Base-by-base conservation (phyloP, 2,113 vertebrate species). In the Chamaetylas fuelleborni region DNA sequence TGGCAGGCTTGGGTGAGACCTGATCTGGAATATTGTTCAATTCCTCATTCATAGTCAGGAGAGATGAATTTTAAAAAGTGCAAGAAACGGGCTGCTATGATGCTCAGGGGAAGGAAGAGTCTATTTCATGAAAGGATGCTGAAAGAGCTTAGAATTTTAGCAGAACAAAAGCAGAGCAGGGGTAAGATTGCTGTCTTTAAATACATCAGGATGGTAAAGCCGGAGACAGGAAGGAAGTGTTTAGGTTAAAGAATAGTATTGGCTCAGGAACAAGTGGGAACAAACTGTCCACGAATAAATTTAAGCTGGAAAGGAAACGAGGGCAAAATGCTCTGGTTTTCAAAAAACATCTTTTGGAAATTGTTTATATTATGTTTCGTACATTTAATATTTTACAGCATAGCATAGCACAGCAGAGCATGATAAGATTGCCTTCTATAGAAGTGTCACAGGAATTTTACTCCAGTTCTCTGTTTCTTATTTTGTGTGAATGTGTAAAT, bases 181-280 rank as follows among this genome's bases (percentile, higher is more conserved):
- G 60, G 36, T 94, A 66, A 88, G 88, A 93, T 94, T 95, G 82
- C 34, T 78, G 76, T 70, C 90, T 96, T 94, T 95, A 93, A 92
- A 94, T 93, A 92, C 86, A 90, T 88, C 82, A 94, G 88, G 47
- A 92, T 92, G 88, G 90, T 95, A 97, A 95, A 95, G 88, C 79
- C 80, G 8, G 94, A 88, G 94, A 95, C 92, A 95, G 96, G 95
- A 97, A 97, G 95, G 94, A 97, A 93, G 82, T 93, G 92, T 90
- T 94, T 92, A 96, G 90, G 50, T 87, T 93, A 54, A 94, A 95
- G 94, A 97, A 92, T 72, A 92, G 82, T 81, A 69, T 88, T 94
- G 95, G 92, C 95, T 94, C 54, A n/a, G 47, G 64, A 96, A 92
- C 92, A 96, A 96, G 90, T 73, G 56, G 31, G 94, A 94, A 90